These are phyloP conservation scores for Dermolepida albohirtum DNA, from an alignment of 2,888 invertebrate genomes.

Conservation along the genomic window DNA sequence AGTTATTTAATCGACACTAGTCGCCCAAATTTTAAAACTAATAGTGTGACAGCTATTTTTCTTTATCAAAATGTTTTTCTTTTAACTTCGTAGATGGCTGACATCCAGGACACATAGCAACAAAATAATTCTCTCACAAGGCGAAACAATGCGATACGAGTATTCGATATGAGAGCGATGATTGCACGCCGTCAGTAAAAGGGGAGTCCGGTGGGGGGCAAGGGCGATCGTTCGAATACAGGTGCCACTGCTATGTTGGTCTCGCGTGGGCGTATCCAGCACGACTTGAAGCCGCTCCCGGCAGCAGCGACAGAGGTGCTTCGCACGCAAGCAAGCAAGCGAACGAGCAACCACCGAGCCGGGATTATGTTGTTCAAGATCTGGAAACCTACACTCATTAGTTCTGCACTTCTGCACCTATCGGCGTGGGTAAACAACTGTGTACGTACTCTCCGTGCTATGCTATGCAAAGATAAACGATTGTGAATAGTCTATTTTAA, in stretches of 20 bases:
- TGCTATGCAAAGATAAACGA: constrained; percentile 32
- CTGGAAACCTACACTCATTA: constrained; percentile 60
- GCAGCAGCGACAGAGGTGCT: constrained; percentile 42
- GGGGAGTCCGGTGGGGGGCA: constrained; percentile 22
- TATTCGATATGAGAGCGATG: constrained; percentile 45
- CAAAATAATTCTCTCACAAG: constrained; percentile 42
- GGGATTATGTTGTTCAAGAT: constrained; percentile 60
- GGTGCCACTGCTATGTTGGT: constrained; percentile 50
- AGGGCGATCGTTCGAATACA: constrained; percentile 41
- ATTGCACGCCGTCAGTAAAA: constrained; percentile 41
- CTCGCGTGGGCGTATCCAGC: constrained; percentile 52
- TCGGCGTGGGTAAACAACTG: constrained; percentile 48
- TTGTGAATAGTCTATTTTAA: constrained; percentile 36
- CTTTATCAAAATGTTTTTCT: constrained; percentile 6
- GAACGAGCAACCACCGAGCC: constrained; percentile 54
- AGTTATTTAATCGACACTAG: not conserved
- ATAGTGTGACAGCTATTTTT: not conserved
- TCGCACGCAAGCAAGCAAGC: constrained; percentile 36
- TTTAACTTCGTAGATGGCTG: constrained; percentile 19
- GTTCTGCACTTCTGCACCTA: constrained; percentile 58
- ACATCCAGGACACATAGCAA: constrained; percentile 35
- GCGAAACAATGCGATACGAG: constrained; percentile 44
- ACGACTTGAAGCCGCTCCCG: constrained; percentile 52
- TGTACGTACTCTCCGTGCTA: constrained; percentile 21
- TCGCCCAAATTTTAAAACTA: not conserved